These are phyloP conservation scores for Camarhynchus parvulus DNA, from an alignment of 2,113 vertebrate genomes.

Conservation along the genomic window DNA sequence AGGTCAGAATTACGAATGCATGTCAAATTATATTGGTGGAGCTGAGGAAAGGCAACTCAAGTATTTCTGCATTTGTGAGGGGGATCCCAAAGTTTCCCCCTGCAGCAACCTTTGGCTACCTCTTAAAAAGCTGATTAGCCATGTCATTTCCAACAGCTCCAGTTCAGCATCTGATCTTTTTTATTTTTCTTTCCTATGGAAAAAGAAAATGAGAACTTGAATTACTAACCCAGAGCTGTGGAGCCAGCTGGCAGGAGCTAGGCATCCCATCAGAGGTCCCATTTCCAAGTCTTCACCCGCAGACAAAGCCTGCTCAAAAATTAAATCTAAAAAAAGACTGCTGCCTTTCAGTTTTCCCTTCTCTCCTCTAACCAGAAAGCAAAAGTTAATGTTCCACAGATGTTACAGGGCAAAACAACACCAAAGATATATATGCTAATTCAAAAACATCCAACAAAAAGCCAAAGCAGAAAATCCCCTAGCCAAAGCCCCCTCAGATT, in stretches of 20 bases:
- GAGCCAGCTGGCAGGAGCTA: neutral
- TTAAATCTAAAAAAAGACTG: neutral
- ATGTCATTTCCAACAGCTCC: neutral
- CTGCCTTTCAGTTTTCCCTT: neutral
- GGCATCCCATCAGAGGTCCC: neutral
- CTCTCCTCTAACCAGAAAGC: neutral
- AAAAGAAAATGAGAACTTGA: neutral
- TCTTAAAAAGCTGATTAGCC: neutral
- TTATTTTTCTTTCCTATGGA: neutral
- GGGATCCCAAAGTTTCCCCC: neutral
- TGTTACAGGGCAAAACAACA: neutral
- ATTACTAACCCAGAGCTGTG: neutral
- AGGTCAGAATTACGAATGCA: fast-evolving
- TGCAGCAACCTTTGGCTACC: neutral
- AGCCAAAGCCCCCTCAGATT: neutral
- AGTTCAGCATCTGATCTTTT: neutral
- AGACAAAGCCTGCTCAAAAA: neutral
- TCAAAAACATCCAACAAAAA: neutral
- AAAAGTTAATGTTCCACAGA: neutral
- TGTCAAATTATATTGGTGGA: neutral
- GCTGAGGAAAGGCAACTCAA: neutral
- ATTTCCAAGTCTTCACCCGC: neutral
- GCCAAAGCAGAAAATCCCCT: neutral
- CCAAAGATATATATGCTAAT: neutral
- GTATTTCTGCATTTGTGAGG: neutral